Evolutionary conservation across 2,113 vertebrate genomes (phyloP).

Genomic region (Redunca redunca): DNA sequence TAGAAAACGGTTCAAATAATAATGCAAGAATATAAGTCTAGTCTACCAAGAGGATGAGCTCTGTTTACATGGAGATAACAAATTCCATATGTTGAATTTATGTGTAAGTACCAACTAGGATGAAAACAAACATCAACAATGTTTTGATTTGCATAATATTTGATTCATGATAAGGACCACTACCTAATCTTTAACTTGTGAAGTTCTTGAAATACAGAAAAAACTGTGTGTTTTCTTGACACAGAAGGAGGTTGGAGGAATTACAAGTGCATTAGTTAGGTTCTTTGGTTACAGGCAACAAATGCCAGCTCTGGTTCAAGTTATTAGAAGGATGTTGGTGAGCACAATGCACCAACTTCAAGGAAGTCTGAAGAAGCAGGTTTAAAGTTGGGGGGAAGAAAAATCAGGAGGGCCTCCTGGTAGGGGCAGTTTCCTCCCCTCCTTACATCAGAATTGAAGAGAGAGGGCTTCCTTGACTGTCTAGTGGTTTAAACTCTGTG

Average conservation of each 20-base stretch:
- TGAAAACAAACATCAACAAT: neutral
- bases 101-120: neutral
- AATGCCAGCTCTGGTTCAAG: neutral
- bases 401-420: neutral
- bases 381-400: neutral
- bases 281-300: neutral
- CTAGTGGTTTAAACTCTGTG: neutral
- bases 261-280: neutral
- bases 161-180: neutral
- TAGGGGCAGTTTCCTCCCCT: neutral
- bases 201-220: neutral
- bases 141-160: slow-evolving; percentile 16
- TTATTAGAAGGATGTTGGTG: neutral
- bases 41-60: neutral
- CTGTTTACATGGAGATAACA: neutral
- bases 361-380: neutral
- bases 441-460: neutral
- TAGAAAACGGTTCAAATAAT: neutral
- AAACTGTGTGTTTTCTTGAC: neutral
- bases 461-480: neutral
- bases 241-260: neutral
- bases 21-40: neutral
- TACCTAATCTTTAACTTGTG: neutral
- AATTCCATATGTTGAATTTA: neutral
- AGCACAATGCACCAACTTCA: neutral